These are phyloP conservation scores for Mesocricetus auratus DNA, from an alignment of 2,113 vertebrate genomes.

Conservation along the genomic window DNA sequence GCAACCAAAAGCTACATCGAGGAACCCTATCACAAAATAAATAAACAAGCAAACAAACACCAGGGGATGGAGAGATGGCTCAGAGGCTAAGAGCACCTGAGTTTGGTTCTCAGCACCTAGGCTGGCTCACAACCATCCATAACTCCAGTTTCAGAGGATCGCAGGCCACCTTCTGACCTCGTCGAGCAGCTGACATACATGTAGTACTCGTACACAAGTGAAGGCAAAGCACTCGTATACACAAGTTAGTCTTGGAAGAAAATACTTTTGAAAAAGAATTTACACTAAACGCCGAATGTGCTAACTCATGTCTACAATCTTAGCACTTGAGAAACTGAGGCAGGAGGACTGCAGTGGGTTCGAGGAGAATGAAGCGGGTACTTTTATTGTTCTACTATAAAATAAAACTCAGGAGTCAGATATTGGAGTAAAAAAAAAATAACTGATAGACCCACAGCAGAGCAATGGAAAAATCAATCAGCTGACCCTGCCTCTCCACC, in stretches of 20 bases:
- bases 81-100: background rate
- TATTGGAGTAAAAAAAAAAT: too few species aligned
- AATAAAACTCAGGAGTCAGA: too few species aligned
- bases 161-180: background rate
- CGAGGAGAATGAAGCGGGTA: background rate
- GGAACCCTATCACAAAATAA: background rate
- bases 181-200: background rate
- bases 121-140: background rate
- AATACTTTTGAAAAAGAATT: background rate
- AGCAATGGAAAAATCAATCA: background rate
- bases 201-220: background rate
- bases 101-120: background rate
- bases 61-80: background rate
- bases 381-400: too few species aligned
- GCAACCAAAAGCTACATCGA: background rate
- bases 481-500: background rate
- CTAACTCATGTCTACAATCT: background rate
- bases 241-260: background rate
- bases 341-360: background rate
- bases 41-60: background rate
- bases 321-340: background rate
- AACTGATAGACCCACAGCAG: background rate
- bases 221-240: background rate
- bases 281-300: background rate
- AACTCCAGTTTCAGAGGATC: background rate